These are phyloP conservation scores for Gonioctena quinquepunctata DNA, from an alignment of 1,140 invertebrate genomes.

Conservation along the genomic window DNA sequence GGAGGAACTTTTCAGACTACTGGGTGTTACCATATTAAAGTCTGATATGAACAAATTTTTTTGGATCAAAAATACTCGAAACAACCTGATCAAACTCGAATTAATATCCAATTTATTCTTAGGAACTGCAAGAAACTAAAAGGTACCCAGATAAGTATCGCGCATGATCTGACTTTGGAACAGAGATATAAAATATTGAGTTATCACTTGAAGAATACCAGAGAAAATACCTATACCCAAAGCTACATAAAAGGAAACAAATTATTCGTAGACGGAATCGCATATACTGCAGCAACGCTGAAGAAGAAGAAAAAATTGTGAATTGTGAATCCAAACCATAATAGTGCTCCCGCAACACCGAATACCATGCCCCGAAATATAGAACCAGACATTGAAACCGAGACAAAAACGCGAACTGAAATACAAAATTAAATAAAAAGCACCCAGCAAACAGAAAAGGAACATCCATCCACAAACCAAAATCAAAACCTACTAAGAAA, in stretches of 20 bases:
- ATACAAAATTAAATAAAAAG: no score
- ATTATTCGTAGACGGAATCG: not conserved
- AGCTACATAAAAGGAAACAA: conserved; percentile 5
- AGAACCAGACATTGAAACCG: no score
- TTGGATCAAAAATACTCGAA: not conserved
- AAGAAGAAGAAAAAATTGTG: not conserved
- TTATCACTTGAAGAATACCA: not conserved
- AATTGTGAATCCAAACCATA: not conserved
- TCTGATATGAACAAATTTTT: not conserved
- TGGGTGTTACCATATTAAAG: not conserved
- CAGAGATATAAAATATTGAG: not conserved
- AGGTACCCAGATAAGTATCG: not conserved
- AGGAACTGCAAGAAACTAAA: conserved; percentile 6
- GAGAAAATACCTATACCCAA: not conserved
- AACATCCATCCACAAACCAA: not conserved
- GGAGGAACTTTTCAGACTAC: not conserved
- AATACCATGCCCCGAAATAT: no score
- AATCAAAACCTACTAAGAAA: not conserved
- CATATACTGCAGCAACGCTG: not conserved
- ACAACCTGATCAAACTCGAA: not conserved
- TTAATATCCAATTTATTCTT: not conserved
- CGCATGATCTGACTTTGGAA: not conserved
- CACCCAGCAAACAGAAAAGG: not conserved
- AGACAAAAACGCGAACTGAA: no score
- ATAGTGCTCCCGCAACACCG: no score